These are phyloP conservation scores for Lepilemur septentrionalis DNA, from an alignment of 2,797 vertebrate genomes.

Conservation along the genomic window DNA sequence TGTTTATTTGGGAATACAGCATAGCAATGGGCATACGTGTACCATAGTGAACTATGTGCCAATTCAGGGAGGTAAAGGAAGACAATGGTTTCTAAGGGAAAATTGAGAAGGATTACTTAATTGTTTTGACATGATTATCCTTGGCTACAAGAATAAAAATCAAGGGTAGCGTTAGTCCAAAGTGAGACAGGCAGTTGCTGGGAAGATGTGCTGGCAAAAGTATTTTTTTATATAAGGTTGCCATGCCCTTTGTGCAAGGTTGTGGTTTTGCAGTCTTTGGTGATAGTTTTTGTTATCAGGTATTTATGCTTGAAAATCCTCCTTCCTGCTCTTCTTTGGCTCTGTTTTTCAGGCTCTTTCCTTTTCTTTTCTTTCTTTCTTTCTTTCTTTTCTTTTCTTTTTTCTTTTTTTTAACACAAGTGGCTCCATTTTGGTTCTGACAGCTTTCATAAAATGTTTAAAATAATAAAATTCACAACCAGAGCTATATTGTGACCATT, in stretches of 20 bases:
- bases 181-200: background rate
- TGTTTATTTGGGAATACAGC: no score
- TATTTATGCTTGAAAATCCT: background rate
- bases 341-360: background rate
- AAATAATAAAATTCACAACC: background rate
- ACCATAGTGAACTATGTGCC: background rate
- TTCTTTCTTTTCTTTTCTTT: no score
- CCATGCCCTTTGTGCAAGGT: background rate
- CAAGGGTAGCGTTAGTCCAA: background rate
- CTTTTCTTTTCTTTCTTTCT: background rate
- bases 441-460: conserved; percentile 24
- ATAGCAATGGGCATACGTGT: background rate
- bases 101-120: background rate
- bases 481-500: background rate
- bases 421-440: background rate
- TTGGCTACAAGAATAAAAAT: background rate
- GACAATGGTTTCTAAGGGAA: background rate
- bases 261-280: background rate
- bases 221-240: background rate
- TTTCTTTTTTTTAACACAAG: background rate
- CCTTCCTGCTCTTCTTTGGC: background rate
- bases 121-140: background rate
- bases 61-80: background rate
- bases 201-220: background rate
- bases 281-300: background rate